Evolutionary conservation across 2,113 vertebrate genomes (phyloP).

Genomic region (Bungarus multicinctus): DNA sequence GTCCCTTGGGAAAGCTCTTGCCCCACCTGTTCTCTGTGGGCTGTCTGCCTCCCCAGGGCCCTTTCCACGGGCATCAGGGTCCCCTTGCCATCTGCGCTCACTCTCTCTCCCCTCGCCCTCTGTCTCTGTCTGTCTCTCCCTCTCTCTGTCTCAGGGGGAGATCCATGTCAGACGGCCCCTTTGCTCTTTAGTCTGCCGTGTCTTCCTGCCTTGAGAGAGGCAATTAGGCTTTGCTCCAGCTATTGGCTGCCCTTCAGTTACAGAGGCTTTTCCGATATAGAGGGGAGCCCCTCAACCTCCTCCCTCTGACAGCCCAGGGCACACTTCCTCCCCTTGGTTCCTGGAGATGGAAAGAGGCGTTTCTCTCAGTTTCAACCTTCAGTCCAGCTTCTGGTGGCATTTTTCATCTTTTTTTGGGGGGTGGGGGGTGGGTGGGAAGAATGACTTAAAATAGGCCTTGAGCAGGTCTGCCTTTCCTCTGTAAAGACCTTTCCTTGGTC

Average conservation of each 20-base stretch:
- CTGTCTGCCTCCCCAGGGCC: neutral
- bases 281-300: neutral
- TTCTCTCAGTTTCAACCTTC: neutral
- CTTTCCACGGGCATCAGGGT: rapidly evolving
- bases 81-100: neutral
- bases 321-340: neutral
- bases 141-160: too few relatives aligned
- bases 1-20: neutral
- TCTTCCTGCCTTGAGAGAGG: neutral
- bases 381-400: neutral
- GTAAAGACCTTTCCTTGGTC: too few relatives aligned
- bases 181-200: neutral
- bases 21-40: neutral
- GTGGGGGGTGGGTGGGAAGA: neutral
- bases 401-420: neutral
- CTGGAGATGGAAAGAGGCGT: neutral
- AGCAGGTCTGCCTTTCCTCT: neutral
- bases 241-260: too few relatives aligned
- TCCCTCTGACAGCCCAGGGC: neutral
- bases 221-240: neutral
- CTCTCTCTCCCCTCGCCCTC: too few relatives aligned
- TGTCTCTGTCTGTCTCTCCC: too few relatives aligned
- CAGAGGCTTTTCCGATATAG: too few relatives aligned
- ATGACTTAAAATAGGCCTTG: neutral
- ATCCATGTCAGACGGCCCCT: neutral